phyloP scores from a whole-genome alignment of 1,140 invertebrate species.

The Cotesia glomerata region DNA sequence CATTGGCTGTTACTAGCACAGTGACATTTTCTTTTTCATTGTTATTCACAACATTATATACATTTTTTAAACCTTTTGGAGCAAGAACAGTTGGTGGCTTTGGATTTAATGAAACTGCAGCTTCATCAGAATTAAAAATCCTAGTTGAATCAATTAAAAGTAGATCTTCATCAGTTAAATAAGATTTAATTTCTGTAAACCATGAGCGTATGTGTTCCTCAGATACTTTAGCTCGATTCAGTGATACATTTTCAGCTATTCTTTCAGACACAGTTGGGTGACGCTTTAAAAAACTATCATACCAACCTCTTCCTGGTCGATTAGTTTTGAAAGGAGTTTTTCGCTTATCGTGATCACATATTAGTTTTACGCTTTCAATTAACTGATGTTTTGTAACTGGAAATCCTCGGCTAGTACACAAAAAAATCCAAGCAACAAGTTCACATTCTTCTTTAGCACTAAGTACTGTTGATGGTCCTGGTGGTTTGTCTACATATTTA shows the following conservation, averaged over 20 bases:
- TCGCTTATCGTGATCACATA: conserved; percentile 41
- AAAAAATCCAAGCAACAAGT: background rate
- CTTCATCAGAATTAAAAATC: background rate
- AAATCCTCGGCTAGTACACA: background rate
- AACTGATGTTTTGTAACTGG: conserved; percentile 24
- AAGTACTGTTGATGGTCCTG: conserved; percentile 3
- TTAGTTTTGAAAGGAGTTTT: conserved; percentile 44
- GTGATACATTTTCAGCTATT: conserved; percentile 43
- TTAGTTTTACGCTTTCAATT: conserved; percentile 45
- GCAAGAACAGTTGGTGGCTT: too few species aligned
- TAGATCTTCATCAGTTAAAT: background rate
- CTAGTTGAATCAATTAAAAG: background rate
- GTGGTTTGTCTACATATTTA: background rate
- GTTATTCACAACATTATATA: background rate
- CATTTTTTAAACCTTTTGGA: background rate
- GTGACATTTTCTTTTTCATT: background rate
- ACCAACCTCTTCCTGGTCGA: conserved; percentile 45
- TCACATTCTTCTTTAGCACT: background rate
- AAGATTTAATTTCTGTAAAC: background rate
- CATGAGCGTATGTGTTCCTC: background rate
- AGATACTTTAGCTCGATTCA: background rate
- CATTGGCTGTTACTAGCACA: background rate
- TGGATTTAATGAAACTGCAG: background rate
- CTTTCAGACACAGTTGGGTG: conserved; percentile 41
- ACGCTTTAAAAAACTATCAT: conserved; percentile 39